phyloP scores from a whole-genome alignment of 2,888 invertebrate genomes.

The Diploptera punctata region DNA sequence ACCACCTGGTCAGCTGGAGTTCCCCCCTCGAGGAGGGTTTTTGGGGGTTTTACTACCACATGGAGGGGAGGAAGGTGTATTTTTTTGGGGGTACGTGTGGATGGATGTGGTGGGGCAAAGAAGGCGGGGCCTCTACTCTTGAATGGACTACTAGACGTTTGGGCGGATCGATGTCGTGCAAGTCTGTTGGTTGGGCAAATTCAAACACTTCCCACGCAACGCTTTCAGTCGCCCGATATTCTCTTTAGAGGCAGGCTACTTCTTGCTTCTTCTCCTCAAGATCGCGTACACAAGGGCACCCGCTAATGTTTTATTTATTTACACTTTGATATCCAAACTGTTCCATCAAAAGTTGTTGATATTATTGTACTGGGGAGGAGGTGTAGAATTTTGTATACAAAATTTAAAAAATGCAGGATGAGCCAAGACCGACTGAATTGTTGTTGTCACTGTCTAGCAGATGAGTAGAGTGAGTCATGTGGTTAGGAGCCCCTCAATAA shows the following conservation, averaged over 20 bases:
- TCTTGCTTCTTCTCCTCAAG: neutral
- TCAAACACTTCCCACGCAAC: conserved; percentile 13
- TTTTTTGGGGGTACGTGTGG: conserved; percentile 46
- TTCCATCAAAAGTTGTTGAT: no score
- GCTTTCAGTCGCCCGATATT: neutral
- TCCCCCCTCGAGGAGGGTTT: conserved; percentile 44
- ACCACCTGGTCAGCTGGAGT: conserved; percentile 55
- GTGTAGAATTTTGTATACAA: no score
- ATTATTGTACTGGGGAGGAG: no score
- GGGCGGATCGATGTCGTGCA: neutral
- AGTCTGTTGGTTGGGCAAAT: neutral
- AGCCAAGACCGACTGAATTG: no score
- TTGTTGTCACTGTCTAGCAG: no score
- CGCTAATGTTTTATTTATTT: no score
- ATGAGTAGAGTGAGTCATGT: no score
- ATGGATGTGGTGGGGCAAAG: conserved; percentile 49
- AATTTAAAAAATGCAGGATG: no score
- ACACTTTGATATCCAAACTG: no score
- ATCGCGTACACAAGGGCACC: no score
- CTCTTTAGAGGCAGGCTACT: no score
- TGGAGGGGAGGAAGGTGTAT: conserved; percentile 26
- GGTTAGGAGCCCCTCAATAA: no score
- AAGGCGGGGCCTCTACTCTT: conserved; percentile 19
- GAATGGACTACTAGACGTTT: conserved; percentile 9
- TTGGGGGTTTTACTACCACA: neutral